Evolutionary conservation across 2,888 invertebrate genomes (phyloP).

Genomic region (Melipona bicolor): DNA sequence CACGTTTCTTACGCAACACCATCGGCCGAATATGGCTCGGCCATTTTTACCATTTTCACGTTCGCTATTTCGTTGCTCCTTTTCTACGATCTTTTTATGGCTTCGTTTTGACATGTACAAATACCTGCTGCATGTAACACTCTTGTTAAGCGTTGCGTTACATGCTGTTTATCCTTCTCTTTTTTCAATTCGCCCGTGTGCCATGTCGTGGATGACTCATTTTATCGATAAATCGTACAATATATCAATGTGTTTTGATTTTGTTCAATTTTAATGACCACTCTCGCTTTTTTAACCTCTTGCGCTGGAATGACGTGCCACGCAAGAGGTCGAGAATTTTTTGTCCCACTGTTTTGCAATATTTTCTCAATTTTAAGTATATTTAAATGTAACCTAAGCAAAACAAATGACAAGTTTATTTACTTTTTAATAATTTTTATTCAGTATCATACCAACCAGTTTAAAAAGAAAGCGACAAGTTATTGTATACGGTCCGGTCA

Average conservation of each 20-base stretch:
- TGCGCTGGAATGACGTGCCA: too few species aligned
- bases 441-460: too few species aligned
- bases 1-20: constrained; percentile 18
- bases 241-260: neutral
- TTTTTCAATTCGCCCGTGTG: neutral
- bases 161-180: neutral
- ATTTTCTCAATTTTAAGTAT: too few species aligned
- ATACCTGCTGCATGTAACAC: neutral
- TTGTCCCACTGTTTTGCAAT: too few species aligned
- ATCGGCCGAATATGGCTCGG: neutral
- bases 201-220: neutral
- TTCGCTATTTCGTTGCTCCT: neutral
- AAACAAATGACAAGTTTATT: too few species aligned
- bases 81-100: neutral
- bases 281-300: neutral
- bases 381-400: too few species aligned
- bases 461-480: too few species aligned
- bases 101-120: neutral
- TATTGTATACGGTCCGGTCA: too few species aligned
- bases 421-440: too few species aligned
- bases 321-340: too few species aligned
- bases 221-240: neutral
- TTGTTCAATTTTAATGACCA: neutral
- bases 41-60: constrained; percentile 34
- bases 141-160: constrained; percentile 4